Evolutionary conservation across 2,888 invertebrate species (phyloP), one percentile per base, ranked within the genome.

Genomic region (Lasiommata megera): DNA sequence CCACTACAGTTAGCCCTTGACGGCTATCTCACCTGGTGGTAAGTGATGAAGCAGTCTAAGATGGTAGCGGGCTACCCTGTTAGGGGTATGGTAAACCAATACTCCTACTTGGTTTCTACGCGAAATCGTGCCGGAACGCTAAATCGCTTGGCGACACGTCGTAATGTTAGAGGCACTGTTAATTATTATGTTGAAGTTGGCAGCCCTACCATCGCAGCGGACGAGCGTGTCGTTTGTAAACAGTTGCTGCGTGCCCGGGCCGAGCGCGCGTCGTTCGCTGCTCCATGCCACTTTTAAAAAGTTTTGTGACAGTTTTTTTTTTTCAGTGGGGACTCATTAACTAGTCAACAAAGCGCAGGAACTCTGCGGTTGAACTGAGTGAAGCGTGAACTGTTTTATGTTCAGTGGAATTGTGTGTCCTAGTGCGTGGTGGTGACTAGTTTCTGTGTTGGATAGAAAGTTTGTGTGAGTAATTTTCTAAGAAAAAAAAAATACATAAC

Each of bases 281-380:
- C 46, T 55, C 34, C 43, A 48, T 28, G 60, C 53, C 37, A 52
- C 29, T 54, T 60, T 36, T 11, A 51, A 58, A 51, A 52, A 52
- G 52, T 52, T 50, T 51, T 37, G 52, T 63, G 61, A 62, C 60
- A 66, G 58, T 56, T 59, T 52, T 61, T 56, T n/a, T 23, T 48
- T 53, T 52, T 41, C 50, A 63, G 56, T 63, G 57, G 61, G 61
- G 40, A 41, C 52, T 52, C 59, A 61, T 53, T 60, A 60, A 51
- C 50, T 67, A 69, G 64, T 60, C 62, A 70, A 87, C 84, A 87
- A 84, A 80, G 74, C 71, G 75, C 84, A 85, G 84, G 85, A 87
- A 82, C 81, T 85, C 67, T 76, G 81, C 80, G 78, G 75, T 81
- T 73, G 73, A 69, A 72, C 56, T 52, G 53, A 63, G 65, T 68